A percentile compares a stretch with the other conserved stretches of the same genome.
phyloP scores from a whole-genome alignment of 1,140 invertebrate genomes.

The Listronotus bonariensis region DNA sequence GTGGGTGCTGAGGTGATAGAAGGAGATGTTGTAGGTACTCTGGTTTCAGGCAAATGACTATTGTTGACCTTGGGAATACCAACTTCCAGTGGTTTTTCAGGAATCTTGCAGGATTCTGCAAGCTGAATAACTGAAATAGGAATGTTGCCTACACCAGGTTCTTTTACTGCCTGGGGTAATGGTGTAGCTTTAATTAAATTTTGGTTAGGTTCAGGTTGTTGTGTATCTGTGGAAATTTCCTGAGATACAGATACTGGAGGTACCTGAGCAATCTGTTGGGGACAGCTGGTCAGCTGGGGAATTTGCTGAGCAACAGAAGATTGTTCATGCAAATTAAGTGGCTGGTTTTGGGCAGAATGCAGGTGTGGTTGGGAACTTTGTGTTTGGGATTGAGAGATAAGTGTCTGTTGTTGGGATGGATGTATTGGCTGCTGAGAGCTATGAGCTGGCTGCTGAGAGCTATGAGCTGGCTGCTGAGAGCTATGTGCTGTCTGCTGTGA shows the following conservation, averaged over 20 bases:
- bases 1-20: neutral
- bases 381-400: too few species aligned
- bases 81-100: neutral
- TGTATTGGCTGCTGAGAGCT: neutral
- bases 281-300: neutral
- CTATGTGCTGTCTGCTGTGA: too few species aligned
- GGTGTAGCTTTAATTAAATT: neutral
- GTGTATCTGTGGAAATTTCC: neutral
- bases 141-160: neutral
- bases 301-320: too few species aligned
- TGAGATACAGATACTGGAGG: neutral
- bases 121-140: conserved; percentile 9
- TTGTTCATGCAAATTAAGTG: too few species aligned
- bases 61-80: conserved; percentile 8
- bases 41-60: conserved; percentile 6
- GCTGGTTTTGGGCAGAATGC: too few species aligned
- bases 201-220: conserved; percentile 1
- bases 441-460: conserved; percentile 4
- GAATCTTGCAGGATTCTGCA: neutral
- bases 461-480: conserved; percentile 6
- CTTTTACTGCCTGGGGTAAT: neutral
- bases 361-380: too few species aligned
- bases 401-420: neutral
- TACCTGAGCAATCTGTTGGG: too few species aligned
- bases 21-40: conserved; percentile 9